phyloP scores from a whole-genome alignment of 2,113 vertebrate genomes.

The Dipodomys ordii region DNA sequence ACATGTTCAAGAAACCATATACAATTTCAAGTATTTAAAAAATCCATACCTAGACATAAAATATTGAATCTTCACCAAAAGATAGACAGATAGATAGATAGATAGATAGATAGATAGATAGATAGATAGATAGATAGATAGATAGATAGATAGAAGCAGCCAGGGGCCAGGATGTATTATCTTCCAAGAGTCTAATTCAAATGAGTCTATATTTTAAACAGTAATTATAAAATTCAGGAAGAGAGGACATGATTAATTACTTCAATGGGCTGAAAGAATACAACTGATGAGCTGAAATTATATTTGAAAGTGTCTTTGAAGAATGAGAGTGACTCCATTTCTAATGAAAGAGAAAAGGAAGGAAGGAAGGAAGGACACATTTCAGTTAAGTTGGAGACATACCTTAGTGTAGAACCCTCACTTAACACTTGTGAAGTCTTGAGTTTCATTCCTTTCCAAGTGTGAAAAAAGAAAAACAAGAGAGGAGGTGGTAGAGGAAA shows the following conservation, averaged over 20 bases:
- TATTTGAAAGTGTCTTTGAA: constrained; percentile 20
- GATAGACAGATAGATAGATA: background rate
- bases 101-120: no score
- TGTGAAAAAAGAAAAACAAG: background rate
- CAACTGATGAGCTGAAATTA: background rate
- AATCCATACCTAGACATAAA: background rate
- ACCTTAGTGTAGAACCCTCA: background rate
- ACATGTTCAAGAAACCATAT: constrained; percentile 39
- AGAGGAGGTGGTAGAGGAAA: background rate
- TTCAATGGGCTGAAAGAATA: background rate
- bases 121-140: no score
- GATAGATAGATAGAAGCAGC: constrained; percentile 1
- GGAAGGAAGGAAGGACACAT: background rate
- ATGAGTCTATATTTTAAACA: constrained; percentile 7
- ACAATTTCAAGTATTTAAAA: background rate
- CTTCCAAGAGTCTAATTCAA: constrained; percentile 16
- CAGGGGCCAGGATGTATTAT: background rate
- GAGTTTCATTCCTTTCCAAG: background rate
- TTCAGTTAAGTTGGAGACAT: background rate
- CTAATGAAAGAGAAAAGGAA: background rate
- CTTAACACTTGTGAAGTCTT: background rate
- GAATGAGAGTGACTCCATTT: background rate
- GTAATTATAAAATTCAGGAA: constrained; percentile 5
- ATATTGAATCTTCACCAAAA: background rate
- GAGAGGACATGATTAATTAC: background rate